Evolutionary conservation across 2,888 invertebrate species (phyloP).

Genomic region (Acronicta leporina): DNA sequence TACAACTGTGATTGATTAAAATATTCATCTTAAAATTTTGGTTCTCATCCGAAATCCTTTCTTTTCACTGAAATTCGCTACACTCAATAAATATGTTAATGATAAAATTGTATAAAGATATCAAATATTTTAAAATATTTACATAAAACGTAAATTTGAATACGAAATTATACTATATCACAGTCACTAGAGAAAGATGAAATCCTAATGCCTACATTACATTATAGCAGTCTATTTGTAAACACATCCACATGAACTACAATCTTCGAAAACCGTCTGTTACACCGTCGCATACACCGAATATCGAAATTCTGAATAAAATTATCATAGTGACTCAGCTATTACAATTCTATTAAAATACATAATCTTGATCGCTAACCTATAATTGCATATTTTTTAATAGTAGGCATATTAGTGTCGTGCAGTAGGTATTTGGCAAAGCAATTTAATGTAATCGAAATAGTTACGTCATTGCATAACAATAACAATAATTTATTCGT

Average conservation of each 20-base stretch:
- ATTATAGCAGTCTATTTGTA: conserved; percentile 82
- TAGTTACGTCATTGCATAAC: not conserved
- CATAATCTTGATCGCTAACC: too few species aligned
- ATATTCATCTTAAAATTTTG: conserved; percentile 57
- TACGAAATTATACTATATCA: conserved; percentile 88
- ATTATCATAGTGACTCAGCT: not conserved
- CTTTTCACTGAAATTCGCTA: too few species aligned
- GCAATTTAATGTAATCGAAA: not conserved
- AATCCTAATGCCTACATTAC: conserved; percentile 76
- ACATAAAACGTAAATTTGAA: conserved; percentile 79
- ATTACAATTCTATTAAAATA: too few species aligned
- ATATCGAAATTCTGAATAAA: not conserved
- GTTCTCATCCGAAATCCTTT: conserved; percentile 57
- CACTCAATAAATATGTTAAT: conserved; percentile 77
- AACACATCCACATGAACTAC: conserved; percentile 79
- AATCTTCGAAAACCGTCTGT: conserved; percentile 64
- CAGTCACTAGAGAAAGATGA: conserved; percentile 87
- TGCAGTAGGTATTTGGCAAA: not conserved
- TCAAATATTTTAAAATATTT: conserved; percentile 85
- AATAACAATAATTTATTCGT: not conserved
- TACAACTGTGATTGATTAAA: conserved; percentile 62
- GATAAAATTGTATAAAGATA: conserved; percentile 88
- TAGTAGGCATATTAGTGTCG: too few species aligned
- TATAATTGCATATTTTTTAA: too few species aligned
- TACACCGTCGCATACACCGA: conserved; percentile 58